Evolutionary conservation across 1,140 invertebrate species (phyloP).

Genomic region (Bilobella aurantiaca): DNA sequence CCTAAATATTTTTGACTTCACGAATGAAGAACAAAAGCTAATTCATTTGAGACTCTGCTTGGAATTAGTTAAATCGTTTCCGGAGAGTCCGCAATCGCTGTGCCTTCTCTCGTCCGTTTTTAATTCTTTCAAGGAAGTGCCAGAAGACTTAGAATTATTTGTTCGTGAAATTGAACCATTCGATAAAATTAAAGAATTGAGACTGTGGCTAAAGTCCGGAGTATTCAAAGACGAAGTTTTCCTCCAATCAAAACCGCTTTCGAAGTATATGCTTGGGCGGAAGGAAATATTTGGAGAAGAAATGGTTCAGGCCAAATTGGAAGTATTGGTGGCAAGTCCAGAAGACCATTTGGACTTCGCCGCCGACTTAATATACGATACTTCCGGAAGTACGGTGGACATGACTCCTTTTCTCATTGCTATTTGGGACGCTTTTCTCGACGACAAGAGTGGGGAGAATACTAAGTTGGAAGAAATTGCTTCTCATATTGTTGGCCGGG

Average conservation of each 20-base stretch:
- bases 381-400: too few relatives aligned
- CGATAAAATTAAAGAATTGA: background rate
- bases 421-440: conserved; percentile 16
- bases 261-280: background rate
- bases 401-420: conserved; percentile 1
- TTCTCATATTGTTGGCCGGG: background rate
- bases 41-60: background rate
- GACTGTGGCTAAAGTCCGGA: background rate
- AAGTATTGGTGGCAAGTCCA: background rate
- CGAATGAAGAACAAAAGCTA: background rate
- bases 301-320: background rate
- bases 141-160: background rate
- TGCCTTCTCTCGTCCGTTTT: background rate
- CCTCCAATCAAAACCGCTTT: background rate
- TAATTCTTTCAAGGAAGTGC: background rate
- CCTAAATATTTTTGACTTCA: background rate
- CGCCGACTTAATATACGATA: background rate
- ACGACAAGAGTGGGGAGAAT: background rate
- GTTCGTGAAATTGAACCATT: background rate
- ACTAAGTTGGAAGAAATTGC: background rate
- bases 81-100: background rate
- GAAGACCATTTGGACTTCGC: background rate
- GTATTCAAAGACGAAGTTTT: background rate
- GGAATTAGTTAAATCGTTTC: background rate
- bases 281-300: background rate